A percentile compares a stretch with the other conserved stretches of the same genome.
phyloP scores from a whole-genome alignment of 2,113 vertebrate genomes.

The Rhizomys pruinosus region DNA sequence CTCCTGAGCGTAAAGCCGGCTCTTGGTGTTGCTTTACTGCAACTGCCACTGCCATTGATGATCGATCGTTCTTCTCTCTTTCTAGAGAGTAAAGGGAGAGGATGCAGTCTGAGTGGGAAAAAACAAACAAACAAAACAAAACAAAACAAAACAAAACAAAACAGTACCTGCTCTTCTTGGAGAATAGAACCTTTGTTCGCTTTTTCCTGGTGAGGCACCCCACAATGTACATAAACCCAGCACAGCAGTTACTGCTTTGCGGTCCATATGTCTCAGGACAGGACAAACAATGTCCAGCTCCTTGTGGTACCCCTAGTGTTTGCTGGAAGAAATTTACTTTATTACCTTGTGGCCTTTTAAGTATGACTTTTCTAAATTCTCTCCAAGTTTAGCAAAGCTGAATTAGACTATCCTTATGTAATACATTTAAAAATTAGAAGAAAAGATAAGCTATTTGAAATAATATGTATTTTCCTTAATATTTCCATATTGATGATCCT shows the following conservation, averaged over 20 bases:
- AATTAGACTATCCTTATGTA: neutral
- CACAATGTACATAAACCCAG: fast-evolving
- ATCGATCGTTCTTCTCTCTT: too few relatives aligned
- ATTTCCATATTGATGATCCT: neutral
- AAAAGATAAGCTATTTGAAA: neutral
- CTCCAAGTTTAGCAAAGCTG: conserved; percentile 20
- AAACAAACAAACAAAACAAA: too few relatives aligned
- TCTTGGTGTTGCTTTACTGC: too few relatives aligned
- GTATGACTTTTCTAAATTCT: neutral
- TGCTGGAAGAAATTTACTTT: neutral
- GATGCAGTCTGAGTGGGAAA: too few relatives aligned
- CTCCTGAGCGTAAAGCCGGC: too few relatives aligned
- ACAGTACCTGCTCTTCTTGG: neutral
- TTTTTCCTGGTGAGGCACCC: neutral
- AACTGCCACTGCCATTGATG: too few relatives aligned
- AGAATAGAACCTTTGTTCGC: neutral
- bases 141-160: too few relatives aligned
- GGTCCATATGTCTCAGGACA: too few relatives aligned
- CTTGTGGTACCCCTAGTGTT: neutral
- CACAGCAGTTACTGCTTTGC: too few relatives aligned
- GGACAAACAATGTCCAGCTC: too few relatives aligned
- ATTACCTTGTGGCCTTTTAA: neutral
- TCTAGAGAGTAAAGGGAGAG: too few relatives aligned
- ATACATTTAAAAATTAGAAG: neutral
- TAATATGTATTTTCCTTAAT: neutral